Evolutionary conservation across 1,140 invertebrate genomes (phyloP).

Genomic region (Hormaphis cornu): DNA sequence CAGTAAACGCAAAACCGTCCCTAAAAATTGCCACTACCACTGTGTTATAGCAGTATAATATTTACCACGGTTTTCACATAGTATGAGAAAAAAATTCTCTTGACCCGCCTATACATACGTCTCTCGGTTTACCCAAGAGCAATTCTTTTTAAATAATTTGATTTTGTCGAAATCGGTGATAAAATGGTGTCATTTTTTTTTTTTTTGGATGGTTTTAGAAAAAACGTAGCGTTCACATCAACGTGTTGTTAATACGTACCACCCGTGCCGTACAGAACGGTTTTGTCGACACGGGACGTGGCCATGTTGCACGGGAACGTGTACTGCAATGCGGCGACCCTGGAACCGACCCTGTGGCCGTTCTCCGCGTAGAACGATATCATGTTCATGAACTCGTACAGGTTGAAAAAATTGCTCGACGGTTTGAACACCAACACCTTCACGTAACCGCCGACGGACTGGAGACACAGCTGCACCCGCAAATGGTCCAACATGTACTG

Average conservation of each 20-base stretch:
- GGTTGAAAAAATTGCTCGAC: conserved; percentile 69
- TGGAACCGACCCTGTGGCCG: conserved; percentile 45
- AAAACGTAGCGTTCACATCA: too few relatives aligned
- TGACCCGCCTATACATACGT: too few relatives aligned
- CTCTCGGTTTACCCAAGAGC: too few relatives aligned
- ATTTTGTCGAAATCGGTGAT: too few relatives aligned
- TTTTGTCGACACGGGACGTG: conserved; percentile 48
- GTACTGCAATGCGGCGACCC: conserved; percentile 58
- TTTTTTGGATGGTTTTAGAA: too few relatives aligned
- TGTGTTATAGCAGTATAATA: too few relatives aligned
- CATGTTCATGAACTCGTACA: conserved; percentile 77
- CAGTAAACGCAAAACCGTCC: too few relatives aligned
- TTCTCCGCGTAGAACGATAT: conserved; percentile 60
- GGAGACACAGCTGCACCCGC: conserved; percentile 60
- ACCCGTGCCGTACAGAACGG: conserved; percentile 64
- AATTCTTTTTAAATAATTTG: too few relatives aligned
- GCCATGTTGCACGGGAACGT: conserved; percentile 70
- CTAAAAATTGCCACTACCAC: too few relatives aligned
- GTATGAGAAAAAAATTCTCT: too few relatives aligned
- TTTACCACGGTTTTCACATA: too few relatives aligned
- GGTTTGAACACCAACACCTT: conserved; percentile 60
- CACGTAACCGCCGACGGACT: conserved; percentile 58
- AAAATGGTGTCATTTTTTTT: too few relatives aligned
- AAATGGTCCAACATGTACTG: conserved; percentile 65
- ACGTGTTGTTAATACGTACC: conserved; percentile 43